Evolutionary conservation across 2,888 invertebrate species (phyloP), one percentile per base, ranked within the genome.

Genomic region (Acronicta aceris): DNA sequence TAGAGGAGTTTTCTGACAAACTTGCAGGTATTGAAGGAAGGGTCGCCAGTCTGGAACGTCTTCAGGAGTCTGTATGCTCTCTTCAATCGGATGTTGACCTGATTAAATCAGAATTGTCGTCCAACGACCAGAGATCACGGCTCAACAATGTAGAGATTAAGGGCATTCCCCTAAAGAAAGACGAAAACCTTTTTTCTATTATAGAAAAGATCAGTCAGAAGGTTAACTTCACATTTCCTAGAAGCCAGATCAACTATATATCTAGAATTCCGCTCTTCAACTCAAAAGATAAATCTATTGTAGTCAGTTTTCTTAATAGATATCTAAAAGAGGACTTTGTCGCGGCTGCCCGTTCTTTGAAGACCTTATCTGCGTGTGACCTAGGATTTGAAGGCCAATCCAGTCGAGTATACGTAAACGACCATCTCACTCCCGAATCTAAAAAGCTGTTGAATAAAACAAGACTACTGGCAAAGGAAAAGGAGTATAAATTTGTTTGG

Each of bases 71-170:
- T 4, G 38, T 65, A 7, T 7, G 15, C 9, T 36, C 43, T 15
- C 47, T 74, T 12, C 54, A 73, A 50, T 41, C 30, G 1, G 66
- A 70, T 0, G 12, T 73, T 6, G 54, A 53, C 0, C 0, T 8
- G 1, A 12, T 68, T 4, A 68, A 65, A 40, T 36, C 50, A 0
- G 51, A 68, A 8, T 9, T 63, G 7, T 40, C 62, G 0, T 47
- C 51, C 0, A 50, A 16, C 8, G 71, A 69, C 7, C 74, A 69
- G 38, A 55, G 66, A 38, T 59, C 66, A 1, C 56, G 66, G 1
- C 36, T 65, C 0, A 69, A 71, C 17, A 73, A 65, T 13, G 58
- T 73, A 0, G 69, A 71, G 53, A 62, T 74, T 5, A 74, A 70
- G 17, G 74, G 76, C 0, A 59, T 76, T 7, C 71, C 77, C 0